phyloP scores from a whole-genome alignment of 2,888 invertebrate genomes.

The Chydorus sphaericus region DNA sequence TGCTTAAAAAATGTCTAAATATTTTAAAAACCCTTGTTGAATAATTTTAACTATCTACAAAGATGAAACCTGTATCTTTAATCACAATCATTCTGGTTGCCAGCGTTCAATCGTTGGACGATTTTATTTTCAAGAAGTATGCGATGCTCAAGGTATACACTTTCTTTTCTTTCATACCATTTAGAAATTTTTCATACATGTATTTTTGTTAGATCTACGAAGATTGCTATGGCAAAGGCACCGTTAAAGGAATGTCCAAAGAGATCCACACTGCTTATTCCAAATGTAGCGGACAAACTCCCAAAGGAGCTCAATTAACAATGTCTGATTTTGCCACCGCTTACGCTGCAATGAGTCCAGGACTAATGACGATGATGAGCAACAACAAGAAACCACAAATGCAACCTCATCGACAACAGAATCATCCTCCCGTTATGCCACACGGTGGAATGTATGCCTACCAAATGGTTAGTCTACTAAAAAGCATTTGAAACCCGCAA shows the following conservation, averaged over 20 bases:
- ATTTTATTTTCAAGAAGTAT: not conserved
- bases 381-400: too few relatives aligned
- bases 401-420: too few relatives aligned
- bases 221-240: slow-evolving; percentile 51
- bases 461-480: not conserved
- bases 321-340: too few relatives aligned
- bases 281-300: slow-evolving; percentile 33
- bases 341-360: too few relatives aligned
- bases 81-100: not conserved
- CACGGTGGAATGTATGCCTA: not conserved
- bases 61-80: not conserved
- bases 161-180: not conserved
- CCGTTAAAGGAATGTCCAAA: slow-evolving; percentile 47
- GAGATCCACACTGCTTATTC: slow-evolving; percentile 50
- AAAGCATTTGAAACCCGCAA: too few relatives aligned
- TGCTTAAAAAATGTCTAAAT: too few relatives aligned
- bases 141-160: not conserved
- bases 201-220: slow-evolving; percentile 44
- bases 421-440: too few relatives aligned
- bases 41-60: not conserved
- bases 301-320: not conserved
- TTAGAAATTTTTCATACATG: not conserved
- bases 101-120: not conserved
- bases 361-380: too few relatives aligned
- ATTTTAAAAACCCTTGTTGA: not conserved